phyloP scores from a whole-genome alignment of 2,888 invertebrate genomes.

The Baronia brevicornis region DNA sequence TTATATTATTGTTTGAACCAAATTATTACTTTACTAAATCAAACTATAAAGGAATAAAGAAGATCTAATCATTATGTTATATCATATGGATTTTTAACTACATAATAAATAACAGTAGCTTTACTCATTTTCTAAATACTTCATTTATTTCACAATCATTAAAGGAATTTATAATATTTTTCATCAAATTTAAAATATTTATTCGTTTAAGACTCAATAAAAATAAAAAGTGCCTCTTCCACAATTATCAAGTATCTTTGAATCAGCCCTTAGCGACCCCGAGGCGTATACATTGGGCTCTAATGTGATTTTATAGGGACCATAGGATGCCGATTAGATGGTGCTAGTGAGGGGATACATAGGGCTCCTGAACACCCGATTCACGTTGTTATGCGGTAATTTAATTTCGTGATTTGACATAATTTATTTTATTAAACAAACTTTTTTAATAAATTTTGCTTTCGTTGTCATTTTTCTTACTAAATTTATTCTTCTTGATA shows the following conservation, averaged over 20 bases:
- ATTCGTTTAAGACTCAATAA: background rate
- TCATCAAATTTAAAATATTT: background rate
- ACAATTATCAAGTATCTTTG: constrained; percentile 22
- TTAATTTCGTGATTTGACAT: constrained; percentile 26
- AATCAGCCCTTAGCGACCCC: constrained; percentile 34
- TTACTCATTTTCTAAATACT: constrained; percentile 7
- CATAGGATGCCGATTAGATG: constrained; percentile 53
- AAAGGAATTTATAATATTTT: background rate
- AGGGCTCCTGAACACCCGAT: constrained; percentile 19
- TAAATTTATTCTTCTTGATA: too few relatives aligned
- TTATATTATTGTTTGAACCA: too few relatives aligned
- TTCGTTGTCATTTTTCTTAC: too few relatives aligned
- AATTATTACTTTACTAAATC: too few relatives aligned
- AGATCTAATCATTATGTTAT: too few relatives aligned
- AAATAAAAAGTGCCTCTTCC: constrained; percentile 23
- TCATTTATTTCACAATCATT: background rate
- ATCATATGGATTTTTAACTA: too few relatives aligned
- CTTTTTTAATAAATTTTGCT: background rate
- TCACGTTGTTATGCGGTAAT: constrained; percentile 27
- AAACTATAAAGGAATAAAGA: too few relatives aligned
- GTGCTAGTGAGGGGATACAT: constrained; percentile 29
- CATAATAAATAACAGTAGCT: too few relatives aligned
- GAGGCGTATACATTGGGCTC: constrained; percentile 50
- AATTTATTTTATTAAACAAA: constrained; percentile 16
- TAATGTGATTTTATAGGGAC: constrained; percentile 71